phyloP scores from a whole-genome alignment of 2,113 vertebrate genomes.

The Prunella fulvescens region DNA sequence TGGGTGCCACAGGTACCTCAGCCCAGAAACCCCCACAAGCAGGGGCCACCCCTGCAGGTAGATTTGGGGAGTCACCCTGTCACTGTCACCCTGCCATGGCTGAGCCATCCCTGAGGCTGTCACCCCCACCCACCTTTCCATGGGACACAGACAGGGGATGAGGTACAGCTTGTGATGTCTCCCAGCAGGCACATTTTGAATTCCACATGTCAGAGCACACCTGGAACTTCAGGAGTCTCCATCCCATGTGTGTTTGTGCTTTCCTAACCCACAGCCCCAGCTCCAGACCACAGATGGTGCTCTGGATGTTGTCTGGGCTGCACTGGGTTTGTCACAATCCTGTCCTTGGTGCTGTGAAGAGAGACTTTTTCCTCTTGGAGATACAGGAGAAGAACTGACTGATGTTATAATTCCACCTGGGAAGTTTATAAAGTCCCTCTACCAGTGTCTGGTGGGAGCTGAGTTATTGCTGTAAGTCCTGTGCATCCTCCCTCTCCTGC shows the following conservation, averaged over 20 bases:
- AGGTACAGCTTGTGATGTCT: neutral
- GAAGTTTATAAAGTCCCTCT: neutral
- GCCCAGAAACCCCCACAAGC: neutral
- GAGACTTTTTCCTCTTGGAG: neutral
- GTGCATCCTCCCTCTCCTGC: neutral
- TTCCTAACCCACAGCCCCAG: neutral
- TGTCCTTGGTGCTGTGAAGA: neutral
- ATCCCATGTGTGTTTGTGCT: neutral
- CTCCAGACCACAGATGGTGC: neutral
- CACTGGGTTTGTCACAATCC: neutral
- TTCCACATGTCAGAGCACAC: neutral
- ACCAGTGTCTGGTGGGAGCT: neutral
- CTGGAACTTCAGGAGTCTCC: neutral
- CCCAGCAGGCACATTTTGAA: neutral
- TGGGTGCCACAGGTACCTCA: neutral
- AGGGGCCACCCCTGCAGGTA: neutral
- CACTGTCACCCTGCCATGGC: neutral
- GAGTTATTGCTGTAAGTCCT: neutral
- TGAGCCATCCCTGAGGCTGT: neutral
- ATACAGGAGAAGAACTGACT: neutral
- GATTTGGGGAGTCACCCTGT: neutral
- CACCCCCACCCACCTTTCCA: neutral
- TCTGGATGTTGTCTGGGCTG: neutral
- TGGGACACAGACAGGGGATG: rapidly evolving
- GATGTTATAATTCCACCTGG: neutral